These are phyloP conservation scores for Deilephila porcellus DNA, from an alignment of 2,888 invertebrate species.

Conservation along the genomic window DNA sequence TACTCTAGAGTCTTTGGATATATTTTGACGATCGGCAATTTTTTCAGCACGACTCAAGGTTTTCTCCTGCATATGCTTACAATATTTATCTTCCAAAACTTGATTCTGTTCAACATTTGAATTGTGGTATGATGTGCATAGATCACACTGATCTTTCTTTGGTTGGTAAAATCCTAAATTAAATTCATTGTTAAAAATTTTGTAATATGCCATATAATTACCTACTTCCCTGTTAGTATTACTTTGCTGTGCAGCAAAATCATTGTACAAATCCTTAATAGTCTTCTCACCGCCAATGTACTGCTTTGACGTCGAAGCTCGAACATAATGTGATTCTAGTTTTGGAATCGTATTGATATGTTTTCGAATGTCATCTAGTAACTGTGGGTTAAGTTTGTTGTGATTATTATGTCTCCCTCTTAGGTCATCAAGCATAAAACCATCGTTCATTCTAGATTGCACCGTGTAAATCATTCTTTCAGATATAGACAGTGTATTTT, in stretches of 20 bases:
- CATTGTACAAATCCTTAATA: constrained; percentile 46
- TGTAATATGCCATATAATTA: constrained; percentile 34
- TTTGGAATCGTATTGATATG: constrained; percentile 13
- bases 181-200: constrained; percentile 37
- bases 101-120: constrained; percentile 34
- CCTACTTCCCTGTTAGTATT: constrained; percentile 34
- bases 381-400: constrained; percentile 24
- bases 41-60: constrained; percentile 38
- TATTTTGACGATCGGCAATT: constrained; percentile 30
- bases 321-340: constrained; percentile 28
- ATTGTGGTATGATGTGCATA: constrained; percentile 33
- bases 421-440: constrained; percentile 30
- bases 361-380: constrained; percentile 29
- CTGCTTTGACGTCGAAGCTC: constrained; percentile 8
- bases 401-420: constrained; percentile 28
- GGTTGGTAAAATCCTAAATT: constrained; percentile 42
- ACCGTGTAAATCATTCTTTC: constrained; percentile 31
- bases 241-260: constrained; percentile 42
- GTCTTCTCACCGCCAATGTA: constrained; percentile 31
- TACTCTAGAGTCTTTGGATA: constrained; percentile 34
- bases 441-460: constrained; percentile 25
- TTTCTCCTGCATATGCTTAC: constrained; percentile 40
- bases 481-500: constrained; percentile 8
- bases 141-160: constrained; percentile 42
- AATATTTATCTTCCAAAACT: constrained; percentile 33